Evolutionary conservation across 2,888 invertebrate genomes (phyloP).

Genomic region (Ariolimax columbianus): DNA sequence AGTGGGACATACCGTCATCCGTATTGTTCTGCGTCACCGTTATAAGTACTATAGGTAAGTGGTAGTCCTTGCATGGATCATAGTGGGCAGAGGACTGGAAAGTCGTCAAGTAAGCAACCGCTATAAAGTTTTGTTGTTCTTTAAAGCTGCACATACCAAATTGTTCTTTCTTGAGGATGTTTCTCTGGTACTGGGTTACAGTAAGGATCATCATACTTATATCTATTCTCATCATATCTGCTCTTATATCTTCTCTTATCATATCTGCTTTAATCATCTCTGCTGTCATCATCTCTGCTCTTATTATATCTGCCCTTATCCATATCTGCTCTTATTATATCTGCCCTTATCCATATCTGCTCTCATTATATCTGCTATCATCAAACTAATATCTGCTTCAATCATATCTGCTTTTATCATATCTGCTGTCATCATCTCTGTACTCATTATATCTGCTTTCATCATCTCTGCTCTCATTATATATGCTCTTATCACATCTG

Average conservation of each 20-base stretch:
- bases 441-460: too few relatives aligned
- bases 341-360: background rate
- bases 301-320: background rate
- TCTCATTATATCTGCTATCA: background rate
- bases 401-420: too few relatives aligned
- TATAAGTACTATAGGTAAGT: constrained; percentile 57
- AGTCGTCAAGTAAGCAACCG: too few relatives aligned
- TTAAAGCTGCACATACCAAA: too few relatives aligned
- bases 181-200: too few relatives aligned
- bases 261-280: background rate
- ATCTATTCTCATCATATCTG: too few relatives aligned
- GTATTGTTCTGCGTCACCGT: constrained; percentile 56
- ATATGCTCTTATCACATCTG: background rate
- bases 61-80: background rate
- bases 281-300: background rate
- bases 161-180: too few relatives aligned
- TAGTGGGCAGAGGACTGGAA: background rate
- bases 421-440: too few relatives aligned
- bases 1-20: constrained; percentile 54
- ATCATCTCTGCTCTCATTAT: background rate
- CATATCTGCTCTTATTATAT: too few relatives aligned
- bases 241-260: too few relatives aligned
- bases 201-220: too few relatives aligned
- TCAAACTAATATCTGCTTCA: background rate
- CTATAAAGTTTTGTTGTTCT: too few relatives aligned